Base-by-base conservation (phyloP, 2,113 vertebrate species). In the Alectura lathami region DNA sequence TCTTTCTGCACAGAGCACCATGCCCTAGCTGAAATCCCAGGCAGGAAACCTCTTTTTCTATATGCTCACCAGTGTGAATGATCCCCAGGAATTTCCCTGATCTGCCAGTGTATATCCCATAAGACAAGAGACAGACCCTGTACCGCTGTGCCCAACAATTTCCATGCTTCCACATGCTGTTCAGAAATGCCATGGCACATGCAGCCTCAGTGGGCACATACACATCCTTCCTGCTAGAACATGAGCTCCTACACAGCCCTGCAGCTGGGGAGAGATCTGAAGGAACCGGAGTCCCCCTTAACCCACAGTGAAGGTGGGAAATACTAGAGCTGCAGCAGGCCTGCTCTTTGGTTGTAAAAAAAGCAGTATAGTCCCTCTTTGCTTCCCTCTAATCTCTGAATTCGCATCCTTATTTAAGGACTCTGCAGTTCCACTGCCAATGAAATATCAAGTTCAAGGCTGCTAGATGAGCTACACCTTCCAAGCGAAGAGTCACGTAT, bases 31-130 rank as follows among this genome's bases (percentile, higher is more conserved):
- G 64, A 96, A 90, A 94, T 77, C 75, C 72, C 83, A 78, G 92
- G 51, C 86, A 88, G 80, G 80, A 96, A 94, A 94, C 79, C 56
- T 95, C 72, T 91, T 93, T 94, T 93, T 96, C 72, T 95, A 42
- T 88, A 86, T 94, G 91, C 88, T 96, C 80, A 96, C 80, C 88
- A 92, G 64, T 81, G 91, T 95, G 95, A 80, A 93, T 93, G 88
- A 96, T 92, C 92, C 92, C 56, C 80, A 81, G 88, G 83, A 93
- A 95, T 93, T 95, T 88, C 91, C 75, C 79, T 83, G 88, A 36
- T 73, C 93, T 91, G 79, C 24, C 75, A 93, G 30, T 53, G 12
- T 69, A 45, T 70, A 85, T 48, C n/a, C 29, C 62, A 4, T 42
- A 94, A 51, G 15, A 64, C 32, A 83, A 63, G 42, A 77, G 54